These are phyloP conservation scores for Anthoptus insignis DNA, from an alignment of 2,888 invertebrate species.

Conservation along the genomic window DNA sequence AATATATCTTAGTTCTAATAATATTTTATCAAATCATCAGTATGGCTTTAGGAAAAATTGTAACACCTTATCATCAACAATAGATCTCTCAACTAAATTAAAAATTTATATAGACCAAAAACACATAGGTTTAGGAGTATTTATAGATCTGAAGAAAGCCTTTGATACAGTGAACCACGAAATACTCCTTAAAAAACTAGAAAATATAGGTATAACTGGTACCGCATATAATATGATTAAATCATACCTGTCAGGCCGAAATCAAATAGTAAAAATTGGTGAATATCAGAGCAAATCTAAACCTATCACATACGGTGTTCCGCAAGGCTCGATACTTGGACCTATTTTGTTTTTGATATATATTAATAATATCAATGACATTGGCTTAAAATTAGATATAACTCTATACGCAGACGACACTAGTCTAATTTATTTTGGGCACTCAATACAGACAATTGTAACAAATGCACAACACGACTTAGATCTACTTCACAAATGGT, in stretches of 20 bases:
- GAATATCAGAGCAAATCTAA: background rate
- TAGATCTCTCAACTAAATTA: slow-evolving; percentile 26
- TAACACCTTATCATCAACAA: slow-evolving; percentile 24
- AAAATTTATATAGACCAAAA: slow-evolving; percentile 27
- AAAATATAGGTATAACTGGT: slow-evolving; percentile 20
- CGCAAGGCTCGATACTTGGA: slow-evolving; percentile 16
- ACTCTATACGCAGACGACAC: slow-evolving; percentile 14
- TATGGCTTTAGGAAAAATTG: slow-evolving; percentile 8
- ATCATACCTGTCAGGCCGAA: slow-evolving; percentile 28
- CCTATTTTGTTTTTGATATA: slow-evolving; percentile 11
- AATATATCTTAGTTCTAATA: background rate
- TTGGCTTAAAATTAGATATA: slow-evolving; percentile 10
- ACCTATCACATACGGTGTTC: slow-evolving; percentile 7
- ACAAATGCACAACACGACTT: slow-evolving; percentile 11
- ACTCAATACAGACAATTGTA: slow-evolving; percentile 8
- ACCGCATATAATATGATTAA: slow-evolving; percentile 20
- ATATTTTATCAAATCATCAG: background rate
- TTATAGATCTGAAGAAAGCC: background rate
- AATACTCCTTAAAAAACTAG: slow-evolving; percentile 31
- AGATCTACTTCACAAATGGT: slow-evolving; percentile 13
- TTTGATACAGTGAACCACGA: background rate
- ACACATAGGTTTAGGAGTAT: slow-evolving; percentile 25
- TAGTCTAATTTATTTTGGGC: slow-evolving; percentile 1
- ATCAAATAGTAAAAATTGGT: slow-evolving; percentile 21
- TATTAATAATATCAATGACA: slow-evolving; percentile 4